Base-by-base conservation (phyloP, 64 coral and sea anemone species). In the Hydrozoanthus tunicans region DNA sequence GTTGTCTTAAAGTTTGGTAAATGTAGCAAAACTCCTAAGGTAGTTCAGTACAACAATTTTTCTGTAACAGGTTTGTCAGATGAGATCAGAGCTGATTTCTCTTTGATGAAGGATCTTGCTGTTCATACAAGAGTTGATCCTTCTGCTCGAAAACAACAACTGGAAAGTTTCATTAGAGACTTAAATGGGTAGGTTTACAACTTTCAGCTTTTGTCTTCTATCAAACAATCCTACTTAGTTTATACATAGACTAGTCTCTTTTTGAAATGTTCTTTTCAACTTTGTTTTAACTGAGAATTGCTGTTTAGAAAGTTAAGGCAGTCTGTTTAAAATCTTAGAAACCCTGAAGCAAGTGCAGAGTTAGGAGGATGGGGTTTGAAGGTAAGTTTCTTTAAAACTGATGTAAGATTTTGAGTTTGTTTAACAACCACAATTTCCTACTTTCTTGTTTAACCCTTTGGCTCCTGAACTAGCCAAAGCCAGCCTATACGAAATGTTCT, bases 51-150 rank as follows among this genome's bases (percentile, higher is more conserved):
- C 32, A 66, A 13, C 5, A 66, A 32, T 85, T 53, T 82, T 53
- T 63, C 77, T 59, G 9, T 6, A 53, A 27, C 8, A 99, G 97
- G 97, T 12, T 85, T 99, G 15, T 94, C 97, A 56, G 97, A 99
- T 82, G 97, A 99, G 17, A 96, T 99, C 92, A 86, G 97, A 79
- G 73, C 62, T 58, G 97, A 99, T n/a, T 99, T 99, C 25, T 77
- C 66, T 82, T 58, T 99, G 6, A 99, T 99, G 97, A 99, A 99
- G 59, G 97, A 99, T 66, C 85, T 99, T 3, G 92, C 97, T 17
- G 86, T 80, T 6, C 97, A 99, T n/a, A 99, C 97, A 9, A 89
- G 97, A 65, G 83, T 99, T 79, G 92, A 92, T 68, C 97, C 97
- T 25, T 75, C 91, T 52, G 80, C 82, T 4, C 64, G 97, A 26